Evolutionary conservation across 2,888 invertebrate species (phyloP).

Genomic region (Ophioninae sp.): DNA sequence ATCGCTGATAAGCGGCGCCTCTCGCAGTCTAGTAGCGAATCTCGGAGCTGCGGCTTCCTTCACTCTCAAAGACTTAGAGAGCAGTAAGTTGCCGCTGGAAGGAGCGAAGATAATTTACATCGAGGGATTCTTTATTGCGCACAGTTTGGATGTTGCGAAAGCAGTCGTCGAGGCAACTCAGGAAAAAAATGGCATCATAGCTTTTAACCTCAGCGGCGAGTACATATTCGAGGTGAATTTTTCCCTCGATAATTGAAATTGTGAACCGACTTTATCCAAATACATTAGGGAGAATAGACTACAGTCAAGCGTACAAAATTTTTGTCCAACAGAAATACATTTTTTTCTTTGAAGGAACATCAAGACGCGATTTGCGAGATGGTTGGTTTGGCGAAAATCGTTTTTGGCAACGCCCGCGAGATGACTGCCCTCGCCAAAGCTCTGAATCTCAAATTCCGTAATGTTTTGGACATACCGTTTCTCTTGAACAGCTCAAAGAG

Average conservation of each 20-base stretch:
- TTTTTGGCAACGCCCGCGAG: slow-evolving; percentile 76
- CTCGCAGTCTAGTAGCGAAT: slow-evolving; percentile 77
- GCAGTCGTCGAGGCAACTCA: slow-evolving; percentile 74
- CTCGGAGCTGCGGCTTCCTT: slow-evolving; percentile 79
- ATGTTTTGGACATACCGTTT: slow-evolving; percentile 75
- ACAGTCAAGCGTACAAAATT: background rate
- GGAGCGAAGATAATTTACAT: slow-evolving; percentile 77
- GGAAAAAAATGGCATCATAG: slow-evolving; percentile 74
- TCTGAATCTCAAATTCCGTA: slow-evolving; percentile 72
- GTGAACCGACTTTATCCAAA: background rate
- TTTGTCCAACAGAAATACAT: background rate
- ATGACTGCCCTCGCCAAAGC: slow-evolving; percentile 75
- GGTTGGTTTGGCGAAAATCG: slow-evolving; percentile 76
- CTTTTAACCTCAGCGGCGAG: slow-evolving; percentile 78
- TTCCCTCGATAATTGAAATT: slow-evolving; percentile 12
- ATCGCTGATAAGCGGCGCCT: slow-evolving; percentile 74
- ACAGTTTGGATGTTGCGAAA: slow-evolving; percentile 77
- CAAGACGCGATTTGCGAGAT: slow-evolving; percentile 75
- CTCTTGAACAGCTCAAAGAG: slow-evolving; percentile 75
- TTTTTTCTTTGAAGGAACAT: slow-evolving; percentile 69
- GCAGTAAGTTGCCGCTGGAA: slow-evolving; percentile 69
- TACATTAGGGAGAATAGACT: background rate
- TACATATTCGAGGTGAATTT: slow-evolving; percentile 76
- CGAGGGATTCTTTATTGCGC: slow-evolving; percentile 79
- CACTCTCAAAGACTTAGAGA: slow-evolving; percentile 71